Base-by-base conservation (phyloP, 2,888 invertebrate species). In the Alloplasta piceator region DNA sequence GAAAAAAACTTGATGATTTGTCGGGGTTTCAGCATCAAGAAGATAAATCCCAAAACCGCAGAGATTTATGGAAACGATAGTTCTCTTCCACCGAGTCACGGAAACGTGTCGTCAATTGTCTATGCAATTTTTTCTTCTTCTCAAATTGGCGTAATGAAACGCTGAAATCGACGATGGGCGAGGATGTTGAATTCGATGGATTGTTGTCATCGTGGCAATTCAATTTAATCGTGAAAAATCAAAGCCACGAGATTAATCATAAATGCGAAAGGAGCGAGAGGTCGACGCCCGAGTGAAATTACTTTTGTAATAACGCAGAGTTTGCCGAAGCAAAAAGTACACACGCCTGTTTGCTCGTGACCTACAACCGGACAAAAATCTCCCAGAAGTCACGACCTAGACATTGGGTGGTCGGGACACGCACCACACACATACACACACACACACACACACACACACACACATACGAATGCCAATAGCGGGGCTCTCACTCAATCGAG, bases 361-460 rank as follows among this genome's bases (percentile, higher is more conserved):
- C 85, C 85, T 78, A 85, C 80, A 82, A 84, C 75, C 68, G 63
- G 43, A 61, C 26, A 43, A 71, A 16, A 41, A 58, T 60, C 26
- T 73, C 80, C 56, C 68, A 83, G 26, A 26, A 26, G 86, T 84
- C 84, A 84, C 87, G 89, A 89, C 88, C 88, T 88, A 88, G 87
- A 87, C 87, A 88, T 88, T 87, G 86, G 84, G 80, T 26, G 14
- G 14, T 46, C 48, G 43, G 3, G 4, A 38, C 26, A 26, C 12
- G 38, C 36, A 66, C 14, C 12, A 16, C 9, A 39, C 41, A 14
- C 12, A 50, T 36, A 48, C 6, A 26, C 0, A 50, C 38, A 41
- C 7, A 41, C 7, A 41, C 41, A 41, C 7, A 41, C 5, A 41
- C 7, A 41, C 7, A 41, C 10, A 43, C 10, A 43, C 10, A 43